A percentile compares a stretch with the other conserved stretches of the same genome.
Conservation (phyloP, 2,888 invertebrate genomes). For the Sycophila texana region DNA sequence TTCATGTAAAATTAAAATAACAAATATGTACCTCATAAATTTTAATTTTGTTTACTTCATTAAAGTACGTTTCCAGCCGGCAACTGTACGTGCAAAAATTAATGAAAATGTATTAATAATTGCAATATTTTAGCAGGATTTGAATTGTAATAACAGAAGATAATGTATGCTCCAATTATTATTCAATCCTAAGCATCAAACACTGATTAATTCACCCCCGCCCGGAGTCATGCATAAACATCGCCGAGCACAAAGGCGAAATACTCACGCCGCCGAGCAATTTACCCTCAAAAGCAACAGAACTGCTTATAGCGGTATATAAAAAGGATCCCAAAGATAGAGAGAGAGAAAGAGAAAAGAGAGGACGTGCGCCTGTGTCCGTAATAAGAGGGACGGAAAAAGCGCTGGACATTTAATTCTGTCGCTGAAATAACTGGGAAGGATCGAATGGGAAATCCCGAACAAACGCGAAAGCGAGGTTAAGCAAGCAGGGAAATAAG, state of each 20-base stretch:
- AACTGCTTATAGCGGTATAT: background rate
- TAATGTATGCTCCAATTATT: no score
- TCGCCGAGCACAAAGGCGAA: background rate
- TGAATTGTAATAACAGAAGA: no score
- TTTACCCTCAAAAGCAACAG: background rate
- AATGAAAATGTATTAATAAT: no score
- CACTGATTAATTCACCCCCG: background rate
- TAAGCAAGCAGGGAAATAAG: constrained; percentile 64
- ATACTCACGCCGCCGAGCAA: background rate
- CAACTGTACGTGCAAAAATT: no score
- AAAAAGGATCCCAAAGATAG: constrained; percentile 10
- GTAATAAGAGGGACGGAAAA: constrained; percentile 5
- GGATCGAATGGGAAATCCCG: constrained; percentile 48
- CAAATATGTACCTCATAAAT: no score
- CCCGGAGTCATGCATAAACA: background rate
- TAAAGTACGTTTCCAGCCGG: no score
- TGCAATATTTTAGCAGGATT: no score
- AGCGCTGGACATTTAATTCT: constrained; percentile 45
- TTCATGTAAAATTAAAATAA: no score
- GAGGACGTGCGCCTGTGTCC: background rate
- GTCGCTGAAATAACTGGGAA: constrained; percentile 43
- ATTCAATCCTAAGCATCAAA: background rate
- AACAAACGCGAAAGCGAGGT: constrained; percentile 54
- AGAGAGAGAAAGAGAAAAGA: no score
- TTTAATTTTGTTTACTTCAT: no score